phyloP scores from a whole-genome alignment of 2,113 vertebrate species.

The Leptobrachium ailaonicum region DNA sequence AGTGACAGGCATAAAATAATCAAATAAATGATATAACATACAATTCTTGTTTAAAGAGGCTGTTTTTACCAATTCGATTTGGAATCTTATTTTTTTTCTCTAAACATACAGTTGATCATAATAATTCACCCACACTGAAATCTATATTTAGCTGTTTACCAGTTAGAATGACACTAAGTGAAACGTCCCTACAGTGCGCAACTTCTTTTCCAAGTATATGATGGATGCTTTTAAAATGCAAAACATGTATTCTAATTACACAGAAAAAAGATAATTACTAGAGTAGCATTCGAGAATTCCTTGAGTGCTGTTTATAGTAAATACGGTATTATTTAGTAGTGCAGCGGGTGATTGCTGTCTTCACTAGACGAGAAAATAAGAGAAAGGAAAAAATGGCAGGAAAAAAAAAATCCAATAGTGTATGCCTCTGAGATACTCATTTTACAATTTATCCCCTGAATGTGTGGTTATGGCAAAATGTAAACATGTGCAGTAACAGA shows the following conservation, averaged over 20 bases:
- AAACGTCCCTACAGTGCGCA: constrained; percentile 15
- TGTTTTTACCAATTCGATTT: too few species aligned
- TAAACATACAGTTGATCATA: too few species aligned
- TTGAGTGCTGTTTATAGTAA: constrained; percentile 48
- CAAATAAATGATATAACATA: too few species aligned
- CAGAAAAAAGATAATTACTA: constrained; percentile 46
- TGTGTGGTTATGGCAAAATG: constrained; percentile 50
- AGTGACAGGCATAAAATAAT: too few species aligned
- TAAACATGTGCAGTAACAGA: constrained; percentile 51
- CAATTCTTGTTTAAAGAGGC: too few species aligned
- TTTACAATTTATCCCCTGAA: constrained; percentile 49
- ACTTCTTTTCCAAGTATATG: constrained; percentile 36
- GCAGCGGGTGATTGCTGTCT: constrained; percentile 7
- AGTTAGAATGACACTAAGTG: constrained; percentile 4
- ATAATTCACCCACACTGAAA: neutral
- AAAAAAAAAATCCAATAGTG: constrained; percentile 4
- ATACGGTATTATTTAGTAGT: constrained; percentile 48
- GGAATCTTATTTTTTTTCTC: too few species aligned
- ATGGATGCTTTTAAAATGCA: constrained; percentile 43
- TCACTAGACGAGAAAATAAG: neutral
- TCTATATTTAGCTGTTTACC: neutral
- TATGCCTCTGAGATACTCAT: constrained; percentile 48
- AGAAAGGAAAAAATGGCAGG: neutral
- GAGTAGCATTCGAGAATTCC: constrained; percentile 47
- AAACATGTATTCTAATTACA: constrained; percentile 45